A percentile compares a stretch with the other conserved stretches of the same genome.
phyloP scores from a whole-genome alignment of 30 jellyfish, hydroid and myxozoan genomes.

The Cassiopea andromeda region DNA sequence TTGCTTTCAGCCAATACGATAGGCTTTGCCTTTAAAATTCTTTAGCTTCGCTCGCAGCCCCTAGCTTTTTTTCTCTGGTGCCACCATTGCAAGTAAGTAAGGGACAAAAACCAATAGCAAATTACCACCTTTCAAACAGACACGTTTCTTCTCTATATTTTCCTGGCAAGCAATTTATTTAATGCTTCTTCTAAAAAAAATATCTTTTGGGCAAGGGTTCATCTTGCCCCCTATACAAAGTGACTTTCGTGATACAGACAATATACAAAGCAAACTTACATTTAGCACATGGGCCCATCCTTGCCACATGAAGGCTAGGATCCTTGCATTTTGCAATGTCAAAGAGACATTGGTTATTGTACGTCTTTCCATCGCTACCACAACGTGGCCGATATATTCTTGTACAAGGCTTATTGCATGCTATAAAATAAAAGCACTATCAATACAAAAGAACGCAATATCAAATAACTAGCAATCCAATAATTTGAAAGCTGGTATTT shows the following conservation, averaged over 20 bases:
- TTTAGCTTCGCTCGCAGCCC: too few relatives aligned
- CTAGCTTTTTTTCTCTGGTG: too few relatives aligned
- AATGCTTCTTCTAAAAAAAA: not conserved
- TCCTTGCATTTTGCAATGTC: slow-evolving; percentile 22
- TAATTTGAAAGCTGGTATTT: too few relatives aligned
- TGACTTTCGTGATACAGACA: not conserved
- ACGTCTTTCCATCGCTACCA: slow-evolving; percentile 25
- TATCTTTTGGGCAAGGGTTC: too few relatives aligned
- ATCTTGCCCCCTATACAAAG: too few relatives aligned
- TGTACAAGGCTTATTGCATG: not conserved
- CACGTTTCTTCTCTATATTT: not conserved
- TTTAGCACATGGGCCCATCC: not conserved
- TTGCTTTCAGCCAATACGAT: too few relatives aligned
- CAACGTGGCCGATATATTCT: slow-evolving; percentile 4
- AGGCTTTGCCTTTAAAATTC: too few relatives aligned
- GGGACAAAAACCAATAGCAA: not conserved
- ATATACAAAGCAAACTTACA: not conserved
- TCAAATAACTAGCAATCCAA: too few relatives aligned
- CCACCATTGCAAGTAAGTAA: not conserved
- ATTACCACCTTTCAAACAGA: not conserved
- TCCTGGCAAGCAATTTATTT: not conserved
- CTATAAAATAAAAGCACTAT: not conserved
- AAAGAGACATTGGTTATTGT: slow-evolving; percentile 10
- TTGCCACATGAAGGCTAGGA: not conserved
- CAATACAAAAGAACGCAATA: too few relatives aligned